phyloP scores from a whole-genome alignment of 2,113 vertebrate species.

The Micronycteris hirsuta region DNA sequence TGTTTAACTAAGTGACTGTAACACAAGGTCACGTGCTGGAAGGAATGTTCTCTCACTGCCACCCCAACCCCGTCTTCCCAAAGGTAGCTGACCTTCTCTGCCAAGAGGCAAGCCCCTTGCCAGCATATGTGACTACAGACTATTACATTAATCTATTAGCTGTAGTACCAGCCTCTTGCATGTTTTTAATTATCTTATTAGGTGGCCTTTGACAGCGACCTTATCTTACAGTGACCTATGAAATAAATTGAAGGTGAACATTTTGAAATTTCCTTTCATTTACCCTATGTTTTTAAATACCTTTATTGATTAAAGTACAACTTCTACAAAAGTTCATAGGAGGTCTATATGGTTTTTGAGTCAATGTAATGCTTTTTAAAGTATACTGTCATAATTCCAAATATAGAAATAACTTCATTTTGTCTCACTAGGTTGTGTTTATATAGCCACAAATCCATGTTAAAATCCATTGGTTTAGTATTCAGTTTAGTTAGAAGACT shows the following conservation, averaged over 20 bases:
- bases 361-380: constrained; percentile 43
- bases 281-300: constrained; percentile 80
- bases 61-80: constrained; percentile 78
- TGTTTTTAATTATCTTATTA: constrained; percentile 91
- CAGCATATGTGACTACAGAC: constrained; percentile 87
- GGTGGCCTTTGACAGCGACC: too few relatives aligned
- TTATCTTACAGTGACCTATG: constrained; percentile 88
- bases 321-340: constrained; percentile 72
- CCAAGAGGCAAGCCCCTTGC: constrained; percentile 86
- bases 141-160: constrained; percentile 89
- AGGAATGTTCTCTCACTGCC: constrained; percentile 61
- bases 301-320: constrained; percentile 79
- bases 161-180: constrained; percentile 87
- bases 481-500: constrained; percentile 16
- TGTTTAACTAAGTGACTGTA: constrained; percentile 40
- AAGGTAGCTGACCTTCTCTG: constrained; percentile 86
- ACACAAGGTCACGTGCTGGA: constrained; percentile 57
- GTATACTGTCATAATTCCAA: not conserved
- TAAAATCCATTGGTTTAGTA: constrained; percentile 3
- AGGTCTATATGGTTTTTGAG: constrained; percentile 70
- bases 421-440: constrained; percentile 38
- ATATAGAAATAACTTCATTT: constrained; percentile 56
- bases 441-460: not conserved
- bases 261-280: constrained; percentile 81
- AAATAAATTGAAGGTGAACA: constrained; percentile 89